Conservation (phyloP, 2,888 invertebrate species). For the Phlogophora meticulosa region DNA sequence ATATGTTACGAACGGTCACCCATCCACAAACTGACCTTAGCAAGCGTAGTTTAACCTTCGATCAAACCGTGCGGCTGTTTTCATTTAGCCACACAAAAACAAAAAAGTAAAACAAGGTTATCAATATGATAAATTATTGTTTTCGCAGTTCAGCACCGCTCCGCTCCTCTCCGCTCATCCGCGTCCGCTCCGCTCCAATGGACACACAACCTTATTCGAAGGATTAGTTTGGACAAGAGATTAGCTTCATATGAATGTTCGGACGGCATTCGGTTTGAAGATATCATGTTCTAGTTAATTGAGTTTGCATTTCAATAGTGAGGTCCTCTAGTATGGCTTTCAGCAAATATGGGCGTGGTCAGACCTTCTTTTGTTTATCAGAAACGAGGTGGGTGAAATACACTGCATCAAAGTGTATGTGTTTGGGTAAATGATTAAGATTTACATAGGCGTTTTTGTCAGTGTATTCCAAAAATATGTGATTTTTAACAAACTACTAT, state of each 20-base stretch:
- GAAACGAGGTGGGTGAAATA: no score
- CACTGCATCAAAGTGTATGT: no score
- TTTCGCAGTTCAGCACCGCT: not conserved
- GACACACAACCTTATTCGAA: slow-evolving; percentile 52
- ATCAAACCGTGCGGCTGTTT: no score
- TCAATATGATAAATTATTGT: not conserved
- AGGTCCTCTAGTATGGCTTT: not conserved
- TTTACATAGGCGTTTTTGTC: no score
- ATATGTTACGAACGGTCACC: no score
- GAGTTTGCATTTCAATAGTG: slow-evolving; percentile 52
- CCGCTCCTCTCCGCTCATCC: no score
- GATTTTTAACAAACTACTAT: no score
- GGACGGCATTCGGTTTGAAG: slow-evolving; percentile 45
- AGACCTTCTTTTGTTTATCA: not conserved
- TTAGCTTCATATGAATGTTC: slow-evolving; percentile 60
- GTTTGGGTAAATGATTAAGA: no score
- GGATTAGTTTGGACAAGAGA: slow-evolving; percentile 73
- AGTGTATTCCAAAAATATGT: no score
- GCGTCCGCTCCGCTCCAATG: not conserved
- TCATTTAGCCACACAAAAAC: no score
- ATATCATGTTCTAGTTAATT: slow-evolving; percentile 54
- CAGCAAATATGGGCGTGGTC: not conserved
- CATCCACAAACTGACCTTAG: no score
- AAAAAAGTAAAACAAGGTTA: not conserved
- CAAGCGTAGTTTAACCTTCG: no score